phyloP scores from a whole-genome alignment of 2,797 vertebrate genomes.

The Galagoides demidoff region DNA sequence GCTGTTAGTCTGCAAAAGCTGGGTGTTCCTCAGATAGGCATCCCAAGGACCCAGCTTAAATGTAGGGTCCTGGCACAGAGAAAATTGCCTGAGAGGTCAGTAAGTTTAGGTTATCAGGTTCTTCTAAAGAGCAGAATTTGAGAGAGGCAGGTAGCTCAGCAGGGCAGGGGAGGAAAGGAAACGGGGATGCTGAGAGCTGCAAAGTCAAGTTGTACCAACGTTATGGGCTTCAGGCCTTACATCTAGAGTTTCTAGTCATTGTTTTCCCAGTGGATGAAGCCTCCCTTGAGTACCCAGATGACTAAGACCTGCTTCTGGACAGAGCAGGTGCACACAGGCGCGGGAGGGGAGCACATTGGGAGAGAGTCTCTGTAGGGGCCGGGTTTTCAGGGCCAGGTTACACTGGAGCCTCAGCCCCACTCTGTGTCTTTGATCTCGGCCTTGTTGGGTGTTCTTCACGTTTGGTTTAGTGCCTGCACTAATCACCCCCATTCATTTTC shows the following conservation, averaged over 20 bases:
- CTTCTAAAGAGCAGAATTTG: not conserved
- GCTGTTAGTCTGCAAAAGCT: not conserved
- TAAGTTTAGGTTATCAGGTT: not conserved
- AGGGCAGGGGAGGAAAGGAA: not conserved
- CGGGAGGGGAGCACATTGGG: not conserved
- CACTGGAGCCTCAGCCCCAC: not conserved
- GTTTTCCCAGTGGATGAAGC: too few species aligned
- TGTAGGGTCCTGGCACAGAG: not conserved
- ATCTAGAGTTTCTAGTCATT: not conserved
- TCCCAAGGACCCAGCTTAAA: not conserved
- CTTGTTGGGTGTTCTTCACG: not conserved
- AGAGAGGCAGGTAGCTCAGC: not conserved
- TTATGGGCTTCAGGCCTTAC: not conserved
- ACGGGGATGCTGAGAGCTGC: not conserved
- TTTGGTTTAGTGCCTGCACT: not conserved
- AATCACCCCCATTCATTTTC: not conserved
- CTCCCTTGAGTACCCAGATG: not conserved
- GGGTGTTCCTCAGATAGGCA: not conserved
- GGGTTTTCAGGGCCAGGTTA: too few species aligned
- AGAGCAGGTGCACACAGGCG: accelerated
- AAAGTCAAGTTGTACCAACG: not conserved
- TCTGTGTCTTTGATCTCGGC: not conserved
- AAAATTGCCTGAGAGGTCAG: not conserved
- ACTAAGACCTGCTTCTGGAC: not conserved
- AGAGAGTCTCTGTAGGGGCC: not conserved